A percentile compares a stretch with the other conserved stretches of the same genome.
These are phyloP conservation scores for Helicorthomorpha holstii DNA, from an alignment of 1,140 invertebrate species.

Conservation along the genomic window DNA sequence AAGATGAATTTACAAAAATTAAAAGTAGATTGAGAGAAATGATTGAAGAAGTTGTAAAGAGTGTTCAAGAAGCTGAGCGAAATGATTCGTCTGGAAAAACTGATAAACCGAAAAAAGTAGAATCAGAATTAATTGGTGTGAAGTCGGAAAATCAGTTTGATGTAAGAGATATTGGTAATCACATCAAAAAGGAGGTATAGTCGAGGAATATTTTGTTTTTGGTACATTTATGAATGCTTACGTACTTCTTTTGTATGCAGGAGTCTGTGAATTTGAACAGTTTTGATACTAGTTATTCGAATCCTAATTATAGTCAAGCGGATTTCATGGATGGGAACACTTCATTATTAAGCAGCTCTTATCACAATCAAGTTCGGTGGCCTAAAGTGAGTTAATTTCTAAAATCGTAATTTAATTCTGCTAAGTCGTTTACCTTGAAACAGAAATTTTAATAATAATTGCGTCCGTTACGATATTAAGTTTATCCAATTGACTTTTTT, in stretches of 20 bases:
- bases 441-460: too few species aligned
- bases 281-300: neutral
- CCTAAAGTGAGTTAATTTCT: too few species aligned
- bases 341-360: constrained; percentile 33
- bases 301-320: constrained; percentile 40
- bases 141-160: constrained; percentile 15
- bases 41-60: constrained; percentile 11
- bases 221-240: neutral
- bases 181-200: constrained; percentile 6
- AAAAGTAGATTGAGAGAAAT: constrained; percentile 6
- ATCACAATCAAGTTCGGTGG: constrained; percentile 36
- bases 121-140: constrained; percentile 12
- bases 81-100: constrained; percentile 10
- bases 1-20: neutral
- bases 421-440: too few species aligned
- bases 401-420: too few species aligned
- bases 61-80: constrained; percentile 14
- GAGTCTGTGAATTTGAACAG: too few species aligned
- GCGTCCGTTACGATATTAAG: too few species aligned
- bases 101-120: constrained; percentile 5
- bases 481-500: constrained; percentile 10
- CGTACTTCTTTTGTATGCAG: too few species aligned
- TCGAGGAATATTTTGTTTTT: neutral
- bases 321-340: neutral
- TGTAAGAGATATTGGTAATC: constrained; percentile 8